Base-by-base conservation (phyloP, 2,113 vertebrate genomes). In the Anguilla japonica region DNA sequence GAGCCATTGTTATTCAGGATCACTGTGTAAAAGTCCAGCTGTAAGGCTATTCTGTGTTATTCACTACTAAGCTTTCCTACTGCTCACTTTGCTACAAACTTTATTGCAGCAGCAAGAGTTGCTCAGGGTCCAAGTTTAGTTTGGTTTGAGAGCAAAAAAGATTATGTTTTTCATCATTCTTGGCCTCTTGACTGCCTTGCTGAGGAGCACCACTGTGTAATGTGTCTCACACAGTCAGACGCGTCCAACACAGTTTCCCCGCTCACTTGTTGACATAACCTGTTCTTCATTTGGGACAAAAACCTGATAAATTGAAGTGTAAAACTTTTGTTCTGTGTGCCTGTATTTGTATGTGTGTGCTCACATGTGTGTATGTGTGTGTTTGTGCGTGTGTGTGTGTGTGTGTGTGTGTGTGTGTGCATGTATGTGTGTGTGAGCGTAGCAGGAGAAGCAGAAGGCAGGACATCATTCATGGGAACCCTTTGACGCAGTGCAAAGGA, bases 381-480 rank as follows among this genome's bases (percentile, higher is more conserved):
- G 83, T 83, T 80, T 46, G 43, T 81, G 78, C 40, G 41, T 87
- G 29, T 84, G 41, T 6, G 60, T 22, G 20, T 6, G 5, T 63
- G 53, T 15, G 56, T 60, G 56, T 85, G 84, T 75, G 71, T 57
- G 75, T 50, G 14, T 84, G 3, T 75, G 43, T 85, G 50, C 82
- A 1, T 86, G 84, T 78, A 71, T 60, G 81, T 53, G 14, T 84
- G 3, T 57, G 43, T 85, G 50, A 80, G 1, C 83, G 88, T 88
- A 90, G 41, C 71, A 99, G 98, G 94, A 97, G 98, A 89, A 99
- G 97, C 94, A 96, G 98, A 86, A 96, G 98, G 92, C 98, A 99
- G 94, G 98, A 99, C 0, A 95, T 99, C 84, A 98, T 97, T 93
- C 97, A 99, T 87, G 98, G 98, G 88, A 99, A 99, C 89, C 98